These are phyloP conservation scores for Melieria picta DNA, from an alignment of 2,888 invertebrate genomes.

Conservation along the genomic window DNA sequence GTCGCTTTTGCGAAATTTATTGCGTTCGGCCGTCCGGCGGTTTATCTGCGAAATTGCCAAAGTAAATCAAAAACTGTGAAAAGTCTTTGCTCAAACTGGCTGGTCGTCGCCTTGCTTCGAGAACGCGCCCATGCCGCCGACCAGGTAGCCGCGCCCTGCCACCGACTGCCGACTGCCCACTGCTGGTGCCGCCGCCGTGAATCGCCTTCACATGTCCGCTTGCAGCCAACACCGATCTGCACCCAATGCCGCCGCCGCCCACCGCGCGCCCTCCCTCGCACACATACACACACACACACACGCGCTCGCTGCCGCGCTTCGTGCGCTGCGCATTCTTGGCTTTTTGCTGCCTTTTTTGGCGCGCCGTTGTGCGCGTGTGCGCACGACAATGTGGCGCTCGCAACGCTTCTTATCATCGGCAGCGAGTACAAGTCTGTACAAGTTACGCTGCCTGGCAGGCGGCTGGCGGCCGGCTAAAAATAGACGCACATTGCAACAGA, in stretches of 20 bases:
- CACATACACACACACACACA: not conserved
- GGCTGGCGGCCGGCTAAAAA: conserved; percentile 35
- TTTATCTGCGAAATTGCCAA: conserved; percentile 34
- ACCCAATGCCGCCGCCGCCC: too few relatives aligned
- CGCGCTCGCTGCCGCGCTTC: too few relatives aligned
- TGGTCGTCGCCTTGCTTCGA: not conserved
- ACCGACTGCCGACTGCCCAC: not conserved
- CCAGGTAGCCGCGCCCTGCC: not conserved
- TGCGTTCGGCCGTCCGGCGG: conserved; percentile 16
- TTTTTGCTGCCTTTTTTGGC: not conserved
- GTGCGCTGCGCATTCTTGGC: too few relatives aligned
- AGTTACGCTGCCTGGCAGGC: conserved; percentile 21
- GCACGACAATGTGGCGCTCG: conserved; percentile 16
- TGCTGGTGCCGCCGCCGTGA: too few relatives aligned
- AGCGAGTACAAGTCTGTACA: conserved; percentile 10
- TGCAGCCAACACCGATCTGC: too few relatives aligned
- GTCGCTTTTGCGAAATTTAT: conserved; percentile 34
- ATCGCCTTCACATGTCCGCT: too few relatives aligned
- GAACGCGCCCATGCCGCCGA: not conserved
- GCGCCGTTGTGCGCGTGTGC: not conserved
- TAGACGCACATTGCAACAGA: conserved; percentile 36
- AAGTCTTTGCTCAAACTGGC: conserved; percentile 17
- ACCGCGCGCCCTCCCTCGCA: not conserved
- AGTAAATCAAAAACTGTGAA: conserved; percentile 34
- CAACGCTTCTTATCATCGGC: conserved; percentile 12